These are phyloP conservation scores for Hippocampus abdominalis DNA, from an alignment of 2,113 vertebrate genomes.

Conservation along the genomic window DNA sequence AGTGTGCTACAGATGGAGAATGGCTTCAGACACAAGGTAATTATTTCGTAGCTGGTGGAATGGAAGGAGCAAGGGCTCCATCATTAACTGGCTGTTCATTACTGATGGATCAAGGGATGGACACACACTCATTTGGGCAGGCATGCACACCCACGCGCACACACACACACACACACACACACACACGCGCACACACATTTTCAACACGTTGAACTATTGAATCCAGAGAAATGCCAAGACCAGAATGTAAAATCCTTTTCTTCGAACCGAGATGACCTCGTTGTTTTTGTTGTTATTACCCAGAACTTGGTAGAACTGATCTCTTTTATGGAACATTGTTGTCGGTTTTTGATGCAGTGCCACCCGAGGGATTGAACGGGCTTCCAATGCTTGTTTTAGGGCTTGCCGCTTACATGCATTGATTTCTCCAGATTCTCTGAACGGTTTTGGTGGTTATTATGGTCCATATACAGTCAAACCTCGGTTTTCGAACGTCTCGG, in stretches of 20 bases:
- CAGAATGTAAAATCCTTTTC: slow-evolving; percentile 12
- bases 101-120: slow-evolving; percentile 54
- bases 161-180: not conserved
- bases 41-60: slow-evolving; percentile 64
- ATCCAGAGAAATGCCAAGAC: slow-evolving; percentile 17
- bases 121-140: slow-evolving; percentile 8
- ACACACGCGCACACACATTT: not conserved
- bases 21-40: slow-evolving; percentile 64
- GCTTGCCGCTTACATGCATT: no score
- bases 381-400: no score
- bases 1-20: slow-evolving; percentile 55
- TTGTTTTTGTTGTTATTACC: no score
- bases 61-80: slow-evolving; percentile 56
- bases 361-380: no score
- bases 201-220: slow-evolving; percentile 3
- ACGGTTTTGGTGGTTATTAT: no score
- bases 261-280: not conserved
- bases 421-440: no score
- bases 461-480: no score
- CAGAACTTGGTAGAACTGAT: no score
- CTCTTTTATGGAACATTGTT: no score
- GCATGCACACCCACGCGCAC: slow-evolving; percentile 13
- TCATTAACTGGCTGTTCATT: slow-evolving; percentile 69
- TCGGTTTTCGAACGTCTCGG: no score
- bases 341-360: no score